A percentile compares a stretch with the other conserved stretches of the same genome.
Evolutionary conservation across 2,888 invertebrate genomes (phyloP).

Genomic region (Acanthosepion esculentum): DNA sequence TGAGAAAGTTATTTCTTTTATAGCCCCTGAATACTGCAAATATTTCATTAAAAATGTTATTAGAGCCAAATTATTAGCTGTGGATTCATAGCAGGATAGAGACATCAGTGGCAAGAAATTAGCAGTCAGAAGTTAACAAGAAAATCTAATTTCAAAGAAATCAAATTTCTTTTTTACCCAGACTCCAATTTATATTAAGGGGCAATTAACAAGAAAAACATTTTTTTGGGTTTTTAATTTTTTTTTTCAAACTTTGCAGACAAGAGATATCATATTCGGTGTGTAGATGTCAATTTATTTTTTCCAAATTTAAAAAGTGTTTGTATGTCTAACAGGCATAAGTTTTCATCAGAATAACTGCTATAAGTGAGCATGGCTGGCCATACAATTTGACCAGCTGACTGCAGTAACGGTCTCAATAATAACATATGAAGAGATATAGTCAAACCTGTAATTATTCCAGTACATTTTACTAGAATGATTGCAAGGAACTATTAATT

Average conservation of each 20-base stretch:
- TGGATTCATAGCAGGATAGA: background rate
- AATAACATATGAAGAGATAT: background rate
- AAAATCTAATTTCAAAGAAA: conserved; percentile 18
- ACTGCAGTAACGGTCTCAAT: conserved; percentile 9
- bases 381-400: background rate
- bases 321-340: background rate
- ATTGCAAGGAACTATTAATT: conserved; percentile 23
- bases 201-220: background rate
- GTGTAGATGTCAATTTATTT: background rate
- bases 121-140: conserved; percentile 37
- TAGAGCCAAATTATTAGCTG: background rate
- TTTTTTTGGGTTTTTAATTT: background rate
- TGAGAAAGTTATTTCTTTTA: background rate
- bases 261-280: conserved; percentile 11
- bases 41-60: background rate
- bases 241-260: conserved; percentile 33
- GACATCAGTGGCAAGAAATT: conserved; percentile 45
- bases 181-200: conserved; percentile 33
- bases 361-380: background rate
- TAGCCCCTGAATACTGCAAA: conserved; percentile 18
- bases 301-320: background rate
- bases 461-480: background rate
- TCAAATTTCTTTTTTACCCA: background rate
- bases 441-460: background rate
- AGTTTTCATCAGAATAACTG: conserved; percentile 1